These are phyloP conservation scores for Notolabrus celidotus DNA, from an alignment of 2,797 vertebrate species.

Conservation along the genomic window DNA sequence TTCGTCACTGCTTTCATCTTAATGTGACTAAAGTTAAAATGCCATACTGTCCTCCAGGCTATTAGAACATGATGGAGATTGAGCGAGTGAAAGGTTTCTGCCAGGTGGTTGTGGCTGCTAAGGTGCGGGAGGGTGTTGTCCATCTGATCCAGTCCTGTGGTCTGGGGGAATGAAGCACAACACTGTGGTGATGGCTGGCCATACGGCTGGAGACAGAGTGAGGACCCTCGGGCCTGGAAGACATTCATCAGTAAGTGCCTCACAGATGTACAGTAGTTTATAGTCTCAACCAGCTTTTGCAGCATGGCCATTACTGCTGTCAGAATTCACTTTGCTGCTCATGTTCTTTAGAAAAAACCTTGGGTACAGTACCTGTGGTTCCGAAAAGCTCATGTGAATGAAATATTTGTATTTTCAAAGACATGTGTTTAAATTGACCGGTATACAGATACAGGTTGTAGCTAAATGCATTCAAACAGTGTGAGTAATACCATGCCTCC, in stretches of 20 bases:
- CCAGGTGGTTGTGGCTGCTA: constrained; percentile 94
- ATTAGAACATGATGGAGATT: constrained; percentile 99
- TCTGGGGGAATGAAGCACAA: constrained; percentile 99
- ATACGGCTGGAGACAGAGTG: constrained; percentile 97
- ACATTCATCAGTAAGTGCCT: constrained; percentile 94
- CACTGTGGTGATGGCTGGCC: constrained; percentile 98
- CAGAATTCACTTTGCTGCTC: no score
- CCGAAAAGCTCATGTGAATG: not conserved
- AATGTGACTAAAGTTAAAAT: not conserved
- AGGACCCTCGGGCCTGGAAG: constrained; percentile 98
- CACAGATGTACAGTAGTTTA: not conserved
- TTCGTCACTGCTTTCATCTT: not conserved
- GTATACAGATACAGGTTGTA: not conserved
- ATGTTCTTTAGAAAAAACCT: no score
- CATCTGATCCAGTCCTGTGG: constrained; percentile 98
- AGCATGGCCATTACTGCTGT: no score
- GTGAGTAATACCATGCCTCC: constrained; percentile 12
- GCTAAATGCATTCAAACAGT: constrained; percentile 2
- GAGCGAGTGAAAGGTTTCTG: constrained; percentile 99
- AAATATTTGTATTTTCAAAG: not conserved
- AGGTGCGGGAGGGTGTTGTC: constrained; percentile 94
- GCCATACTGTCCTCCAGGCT: constrained; percentile 80
- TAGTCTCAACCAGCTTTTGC: not conserved
- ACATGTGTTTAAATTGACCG: not conserved
- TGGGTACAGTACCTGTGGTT: not conserved